These are phyloP conservation scores for Dicerorhinus sumatrensis DNA, from an alignment of 2,113 vertebrate species.

Conservation along the genomic window DNA sequence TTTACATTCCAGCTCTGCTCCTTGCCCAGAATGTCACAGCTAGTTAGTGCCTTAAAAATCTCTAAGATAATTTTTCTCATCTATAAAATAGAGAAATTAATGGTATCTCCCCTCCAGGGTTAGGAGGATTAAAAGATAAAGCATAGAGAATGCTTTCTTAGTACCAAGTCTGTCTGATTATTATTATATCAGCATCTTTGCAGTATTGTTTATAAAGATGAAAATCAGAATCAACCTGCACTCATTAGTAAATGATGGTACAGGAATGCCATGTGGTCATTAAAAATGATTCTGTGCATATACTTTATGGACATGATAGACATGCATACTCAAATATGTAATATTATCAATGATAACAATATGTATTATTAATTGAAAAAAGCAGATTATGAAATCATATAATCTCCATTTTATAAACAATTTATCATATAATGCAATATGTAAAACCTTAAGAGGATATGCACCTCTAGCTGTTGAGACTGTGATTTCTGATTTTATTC, in stretches of 20 bases:
- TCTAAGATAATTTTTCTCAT: slow-evolving; percentile 32
- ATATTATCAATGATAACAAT: not conserved
- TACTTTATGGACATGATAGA: not conserved
- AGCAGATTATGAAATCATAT: not conserved
- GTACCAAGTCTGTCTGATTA: not conserved
- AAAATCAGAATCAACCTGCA: not conserved
- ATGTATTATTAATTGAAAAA: not conserved
- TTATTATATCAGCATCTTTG: not conserved
- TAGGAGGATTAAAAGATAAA: not conserved
- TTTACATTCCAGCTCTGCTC: not conserved
- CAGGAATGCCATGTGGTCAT: not conserved
- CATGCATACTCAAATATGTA: not conserved
- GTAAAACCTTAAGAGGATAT: not conserved
- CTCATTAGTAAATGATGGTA: not conserved
- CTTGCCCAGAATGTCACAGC: not conserved
- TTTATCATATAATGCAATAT: not conserved
- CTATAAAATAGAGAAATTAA: not conserved
- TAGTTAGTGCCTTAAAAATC: not conserved
- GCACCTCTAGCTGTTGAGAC: not conserved
- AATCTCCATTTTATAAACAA: not conserved
- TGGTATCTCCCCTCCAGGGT: not conserved
- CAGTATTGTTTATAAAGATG: not conserved
- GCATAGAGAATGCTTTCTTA: not conserved
- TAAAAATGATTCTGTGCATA: not conserved
- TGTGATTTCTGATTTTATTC: not conserved